Evolutionary conservation across 2,888 invertebrate species (phyloP).

Genomic region (Prosopocoilus inquinatus): DNA sequence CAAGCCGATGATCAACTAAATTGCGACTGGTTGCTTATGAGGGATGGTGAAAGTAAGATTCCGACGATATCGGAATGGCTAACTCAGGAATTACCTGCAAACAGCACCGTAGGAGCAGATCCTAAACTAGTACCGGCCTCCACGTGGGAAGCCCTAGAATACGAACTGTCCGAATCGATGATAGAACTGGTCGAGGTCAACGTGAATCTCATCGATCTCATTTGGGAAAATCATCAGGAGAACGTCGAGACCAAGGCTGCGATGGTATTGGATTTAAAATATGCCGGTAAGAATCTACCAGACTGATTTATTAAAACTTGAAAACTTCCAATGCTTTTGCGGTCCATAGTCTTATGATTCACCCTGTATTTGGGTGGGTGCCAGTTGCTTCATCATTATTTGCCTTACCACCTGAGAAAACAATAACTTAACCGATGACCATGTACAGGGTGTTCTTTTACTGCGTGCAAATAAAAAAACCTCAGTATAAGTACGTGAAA

Average conservation of each 20-base stretch:
- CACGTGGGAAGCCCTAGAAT: conserved; percentile 64
- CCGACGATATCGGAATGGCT: conserved; percentile 70
- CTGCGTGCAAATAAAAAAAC: too few relatives aligned
- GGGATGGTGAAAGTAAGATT: conserved; percentile 63
- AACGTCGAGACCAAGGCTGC: conserved; percentile 50
- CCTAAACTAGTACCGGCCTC: conserved; percentile 67
- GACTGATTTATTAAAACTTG: too few relatives aligned
- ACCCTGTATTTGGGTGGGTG: too few relatives aligned
- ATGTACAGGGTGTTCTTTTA: too few relatives aligned
- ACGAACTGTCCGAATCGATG: conserved; percentile 53
- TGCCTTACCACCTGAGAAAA: too few relatives aligned
- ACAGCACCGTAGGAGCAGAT: conserved; percentile 70
- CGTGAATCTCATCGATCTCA: conserved; percentile 71
- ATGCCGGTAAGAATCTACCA: conserved; percentile 50
- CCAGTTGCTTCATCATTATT: too few relatives aligned
- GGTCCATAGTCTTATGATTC: too few relatives aligned
- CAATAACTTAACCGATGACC: too few relatives aligned
- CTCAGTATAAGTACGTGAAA: too few relatives aligned
- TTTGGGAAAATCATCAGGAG: conserved; percentile 59
- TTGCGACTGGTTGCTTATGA: conserved; percentile 88
- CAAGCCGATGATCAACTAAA: conserved; percentile 84
- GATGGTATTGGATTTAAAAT: conserved; percentile 52
- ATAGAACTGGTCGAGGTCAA: conserved; percentile 58
- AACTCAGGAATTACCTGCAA: conserved; percentile 48
- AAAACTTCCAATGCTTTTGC: too few relatives aligned